Evolutionary conservation across 2,113 vertebrate species (phyloP).

Genomic region (Cynopterus brachyotis): DNA sequence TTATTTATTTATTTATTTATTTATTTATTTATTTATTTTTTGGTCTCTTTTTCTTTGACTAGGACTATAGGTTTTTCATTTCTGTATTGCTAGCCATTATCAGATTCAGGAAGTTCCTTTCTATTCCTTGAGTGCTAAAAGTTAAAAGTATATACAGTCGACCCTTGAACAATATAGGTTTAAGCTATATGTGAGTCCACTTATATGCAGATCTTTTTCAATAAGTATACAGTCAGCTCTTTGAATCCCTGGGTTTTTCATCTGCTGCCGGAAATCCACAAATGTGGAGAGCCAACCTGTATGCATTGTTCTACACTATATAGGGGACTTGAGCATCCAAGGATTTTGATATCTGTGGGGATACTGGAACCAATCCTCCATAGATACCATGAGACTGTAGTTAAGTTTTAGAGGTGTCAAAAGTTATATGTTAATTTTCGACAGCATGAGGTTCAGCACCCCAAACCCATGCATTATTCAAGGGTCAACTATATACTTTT

Average conservation of each 20-base stretch:
- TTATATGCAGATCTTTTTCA: neutral
- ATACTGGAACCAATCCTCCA: neutral
- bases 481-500: neutral
- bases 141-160: neutral
- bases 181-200: neutral
- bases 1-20: too few species aligned
- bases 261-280: neutral
- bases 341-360: neutral
- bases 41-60: neutral
- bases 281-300: neutral
- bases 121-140: neutral
- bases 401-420: neutral
- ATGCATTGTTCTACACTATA: neutral
- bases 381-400: neutral
- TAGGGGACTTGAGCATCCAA: neutral
- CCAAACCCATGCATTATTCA: neutral
- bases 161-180: neutral
- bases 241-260: neutral
- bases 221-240: neutral
- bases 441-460: neutral
- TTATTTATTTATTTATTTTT: too few species aligned
- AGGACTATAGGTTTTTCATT: neutral
- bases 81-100: neutral
- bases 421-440: neutral
- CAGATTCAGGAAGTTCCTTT: constrained; percentile 35